phyloP scores from a whole-genome alignment of 2,113 vertebrate genomes.

The Struthio camelus region DNA sequence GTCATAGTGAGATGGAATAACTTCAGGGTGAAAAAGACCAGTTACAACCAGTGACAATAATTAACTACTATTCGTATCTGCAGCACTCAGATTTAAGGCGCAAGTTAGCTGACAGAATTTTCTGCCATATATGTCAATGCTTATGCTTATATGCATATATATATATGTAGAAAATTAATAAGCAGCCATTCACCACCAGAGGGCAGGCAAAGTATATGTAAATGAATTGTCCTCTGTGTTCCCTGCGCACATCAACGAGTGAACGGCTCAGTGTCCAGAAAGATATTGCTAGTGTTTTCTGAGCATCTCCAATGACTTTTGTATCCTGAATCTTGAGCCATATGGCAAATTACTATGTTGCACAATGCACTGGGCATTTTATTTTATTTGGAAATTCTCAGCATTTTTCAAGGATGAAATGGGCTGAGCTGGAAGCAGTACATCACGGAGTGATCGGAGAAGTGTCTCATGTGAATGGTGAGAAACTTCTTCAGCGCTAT shows the following conservation, averaged over 20 bases:
- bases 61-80: background rate
- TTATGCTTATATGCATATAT: background rate
- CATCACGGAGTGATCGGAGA: background rate
- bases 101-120: background rate
- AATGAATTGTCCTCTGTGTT: background rate
- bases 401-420: background rate
- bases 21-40: background rate
- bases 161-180: background rate
- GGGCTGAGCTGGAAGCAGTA: background rate
- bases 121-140: background rate
- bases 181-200: conserved; percentile 33
- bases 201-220: conserved; percentile 48
- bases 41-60: background rate
- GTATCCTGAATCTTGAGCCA: background rate
- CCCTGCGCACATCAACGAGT: fast-evolving
- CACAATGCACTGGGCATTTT: background rate
- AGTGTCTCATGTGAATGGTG: background rate
- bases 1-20: background rate
- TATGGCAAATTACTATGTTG: background rate
- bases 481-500: background rate
- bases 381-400: background rate
- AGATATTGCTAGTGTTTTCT: fast-evolving
- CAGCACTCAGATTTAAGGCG: background rate
- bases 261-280: background rate
- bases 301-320: background rate